These are phyloP conservation scores for Mycalesis mineus DNA, from an alignment of 2,888 invertebrate genomes.

Conservation along the genomic window DNA sequence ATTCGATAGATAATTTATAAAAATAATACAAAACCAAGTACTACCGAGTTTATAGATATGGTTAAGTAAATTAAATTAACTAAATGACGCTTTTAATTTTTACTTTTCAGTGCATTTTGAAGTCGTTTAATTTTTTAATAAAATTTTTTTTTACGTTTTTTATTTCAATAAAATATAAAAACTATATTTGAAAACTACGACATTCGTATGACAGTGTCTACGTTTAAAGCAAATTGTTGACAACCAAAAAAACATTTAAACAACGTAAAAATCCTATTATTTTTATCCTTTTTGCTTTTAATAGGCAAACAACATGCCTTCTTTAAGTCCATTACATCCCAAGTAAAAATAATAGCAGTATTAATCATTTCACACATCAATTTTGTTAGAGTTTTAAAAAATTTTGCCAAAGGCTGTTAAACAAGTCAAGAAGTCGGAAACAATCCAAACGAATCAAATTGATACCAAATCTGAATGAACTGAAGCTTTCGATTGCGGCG, in stretches of 20 bases:
- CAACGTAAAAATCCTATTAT: too few species aligned
- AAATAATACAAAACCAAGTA: too few species aligned
- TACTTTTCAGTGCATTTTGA: too few species aligned
- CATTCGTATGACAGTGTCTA: background rate
- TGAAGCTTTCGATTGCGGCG: constrained; percentile 43
- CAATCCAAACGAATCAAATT: constrained; percentile 36
- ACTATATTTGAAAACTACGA: too few species aligned
- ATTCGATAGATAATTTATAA: too few species aligned
- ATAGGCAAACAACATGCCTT: constrained; percentile 44
- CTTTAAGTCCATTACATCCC: constrained; percentile 30
- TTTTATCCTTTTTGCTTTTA: background rate
- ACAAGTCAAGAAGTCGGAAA: constrained; percentile 22
- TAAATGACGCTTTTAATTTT: too few species aligned
- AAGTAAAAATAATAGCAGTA: constrained; percentile 42
- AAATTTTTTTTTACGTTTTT: too few species aligned
- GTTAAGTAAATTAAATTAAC: too few species aligned
- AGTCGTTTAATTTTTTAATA: too few species aligned
- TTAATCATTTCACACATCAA: constrained; percentile 50
- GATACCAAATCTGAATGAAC: constrained; percentile 42
- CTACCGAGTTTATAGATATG: too few species aligned
- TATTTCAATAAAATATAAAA: too few species aligned
- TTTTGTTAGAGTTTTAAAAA: constrained; percentile 41
- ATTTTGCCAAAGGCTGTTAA: constrained; percentile 10
- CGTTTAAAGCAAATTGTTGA: background rate
- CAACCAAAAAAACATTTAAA: background rate